Evolutionary conservation across 2,113 vertebrate species (phyloP).

Genomic region (Corydoras sp.): DNA sequence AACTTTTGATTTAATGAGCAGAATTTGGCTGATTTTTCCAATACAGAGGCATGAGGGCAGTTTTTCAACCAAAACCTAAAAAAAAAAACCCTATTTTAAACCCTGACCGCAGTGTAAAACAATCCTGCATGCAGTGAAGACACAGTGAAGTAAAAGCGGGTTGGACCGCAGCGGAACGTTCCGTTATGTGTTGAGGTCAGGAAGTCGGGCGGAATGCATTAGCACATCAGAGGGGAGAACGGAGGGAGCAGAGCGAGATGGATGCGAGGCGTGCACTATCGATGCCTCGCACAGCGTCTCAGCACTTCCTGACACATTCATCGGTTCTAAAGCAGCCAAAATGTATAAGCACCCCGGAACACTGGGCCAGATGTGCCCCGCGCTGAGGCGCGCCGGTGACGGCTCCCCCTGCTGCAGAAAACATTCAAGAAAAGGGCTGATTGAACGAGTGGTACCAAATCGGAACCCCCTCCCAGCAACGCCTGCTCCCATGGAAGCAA

Average conservation of each 20-base stretch:
- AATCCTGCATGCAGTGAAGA: not conserved
- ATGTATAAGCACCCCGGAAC: constrained; percentile 9
- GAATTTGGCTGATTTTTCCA: no score
- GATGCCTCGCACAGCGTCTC: constrained; percentile 22
- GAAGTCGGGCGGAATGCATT: not conserved
- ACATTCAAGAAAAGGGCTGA: not conserved
- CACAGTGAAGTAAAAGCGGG: not conserved
- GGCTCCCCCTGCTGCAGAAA: not conserved
- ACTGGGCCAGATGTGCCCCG: constrained; percentile 19
- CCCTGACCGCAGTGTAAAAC: not conserved
- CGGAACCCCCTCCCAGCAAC: not conserved
- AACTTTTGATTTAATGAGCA: no score
- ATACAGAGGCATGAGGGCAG: no score
- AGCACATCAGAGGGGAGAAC: constrained; percentile 8
- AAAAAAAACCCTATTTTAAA: no score
- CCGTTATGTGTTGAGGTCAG: constrained; percentile 32
- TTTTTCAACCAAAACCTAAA: no score
- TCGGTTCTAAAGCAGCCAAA: constrained; percentile 23
- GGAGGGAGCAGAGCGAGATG: not conserved
- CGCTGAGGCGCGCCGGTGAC: constrained; percentile 5
- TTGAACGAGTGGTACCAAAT: not conserved
- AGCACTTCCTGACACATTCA: constrained; percentile 15
- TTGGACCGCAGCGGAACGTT: not conserved
- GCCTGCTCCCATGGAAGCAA: no score
- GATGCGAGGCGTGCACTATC: constrained; percentile 21